phyloP scores from a whole-genome alignment of 2,113 vertebrate species.

The Rattus norvegicus region DNA sequence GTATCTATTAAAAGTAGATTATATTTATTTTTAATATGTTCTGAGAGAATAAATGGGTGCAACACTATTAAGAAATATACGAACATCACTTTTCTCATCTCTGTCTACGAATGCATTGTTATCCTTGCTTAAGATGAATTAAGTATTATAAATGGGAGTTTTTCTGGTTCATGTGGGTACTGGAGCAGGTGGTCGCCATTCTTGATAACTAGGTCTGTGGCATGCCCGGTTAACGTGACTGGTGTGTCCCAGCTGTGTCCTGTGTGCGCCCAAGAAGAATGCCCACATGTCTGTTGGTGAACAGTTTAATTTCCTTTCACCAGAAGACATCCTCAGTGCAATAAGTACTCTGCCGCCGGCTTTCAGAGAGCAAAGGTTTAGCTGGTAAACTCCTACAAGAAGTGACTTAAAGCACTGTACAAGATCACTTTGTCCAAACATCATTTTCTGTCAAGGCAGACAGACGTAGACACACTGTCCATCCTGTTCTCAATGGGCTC shows the following conservation, averaged over 20 bases:
- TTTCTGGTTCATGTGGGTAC: constrained; percentile 65
- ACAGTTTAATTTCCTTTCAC: constrained; percentile 68
- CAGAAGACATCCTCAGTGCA: constrained; percentile 68
- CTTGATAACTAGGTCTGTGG: constrained; percentile 38
- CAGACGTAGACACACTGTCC: constrained; percentile 23
- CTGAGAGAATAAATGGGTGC: constrained; percentile 57
- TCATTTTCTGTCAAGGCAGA: background rate
- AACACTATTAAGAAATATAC: constrained; percentile 24
- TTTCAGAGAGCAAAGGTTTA: constrained; percentile 65
- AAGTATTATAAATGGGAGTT: constrained; percentile 51
- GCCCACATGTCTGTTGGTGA: constrained; percentile 51
- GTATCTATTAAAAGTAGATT: constrained; percentile 47
- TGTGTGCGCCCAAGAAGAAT: constrained; percentile 60
- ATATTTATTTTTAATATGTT: constrained; percentile 63
- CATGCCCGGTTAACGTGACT: background rate
- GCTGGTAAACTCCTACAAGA: constrained; percentile 50
- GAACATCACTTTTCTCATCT: constrained; percentile 54
- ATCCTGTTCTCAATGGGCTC: background rate
- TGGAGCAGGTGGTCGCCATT: constrained; percentile 63
- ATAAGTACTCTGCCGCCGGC: constrained; percentile 54
- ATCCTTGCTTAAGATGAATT: constrained; percentile 54
- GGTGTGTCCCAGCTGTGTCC: background rate
- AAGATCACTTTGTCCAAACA: background rate
- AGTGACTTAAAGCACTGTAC: background rate
- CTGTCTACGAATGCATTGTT: constrained; percentile 35